Conservation (phyloP, 2,888 invertebrate species). For the Amiota mariae region DNA sequence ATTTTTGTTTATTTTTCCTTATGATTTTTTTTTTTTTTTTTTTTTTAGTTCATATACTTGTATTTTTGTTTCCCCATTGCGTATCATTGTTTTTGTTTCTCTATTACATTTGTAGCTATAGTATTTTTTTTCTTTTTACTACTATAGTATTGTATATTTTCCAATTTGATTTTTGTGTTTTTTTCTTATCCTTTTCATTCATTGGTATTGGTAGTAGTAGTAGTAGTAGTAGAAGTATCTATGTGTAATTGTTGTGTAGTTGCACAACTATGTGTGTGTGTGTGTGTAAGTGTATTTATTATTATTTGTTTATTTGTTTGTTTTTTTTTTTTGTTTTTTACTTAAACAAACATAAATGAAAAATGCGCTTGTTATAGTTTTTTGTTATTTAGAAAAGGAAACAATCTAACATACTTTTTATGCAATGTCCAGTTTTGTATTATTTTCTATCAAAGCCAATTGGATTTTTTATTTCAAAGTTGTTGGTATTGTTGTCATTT, state of each 20-base stretch:
- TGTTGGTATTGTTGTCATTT: too few relatives aligned
- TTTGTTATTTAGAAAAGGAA: constrained; percentile 64
- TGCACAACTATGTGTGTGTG: neutral
- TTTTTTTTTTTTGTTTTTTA: constrained; percentile 48
- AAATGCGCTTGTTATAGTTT: constrained; percentile 66
- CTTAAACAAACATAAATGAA: constrained; percentile 55
- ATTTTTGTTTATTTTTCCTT: neutral
- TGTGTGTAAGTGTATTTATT: too few relatives aligned
- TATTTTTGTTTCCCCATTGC: constrained; percentile 8
- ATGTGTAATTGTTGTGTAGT: too few relatives aligned
- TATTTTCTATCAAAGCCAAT: neutral
- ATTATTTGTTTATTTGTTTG: too few relatives aligned
- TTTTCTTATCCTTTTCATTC: constrained; percentile 31
- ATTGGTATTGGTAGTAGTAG: too few relatives aligned
- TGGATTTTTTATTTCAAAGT: neutral
- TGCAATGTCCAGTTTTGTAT: neutral
- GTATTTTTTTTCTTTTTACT: constrained; percentile 46
- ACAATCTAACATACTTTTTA: constrained; percentile 48
- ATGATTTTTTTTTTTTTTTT: neutral
- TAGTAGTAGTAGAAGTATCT: too few relatives aligned
- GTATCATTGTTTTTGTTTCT: constrained; percentile 33
- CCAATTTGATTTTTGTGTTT: constrained; percentile 37
- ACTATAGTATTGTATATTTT: constrained; percentile 43
- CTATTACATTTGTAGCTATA: constrained; percentile 49
- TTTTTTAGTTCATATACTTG: neutral